Base-by-base conservation (phyloP, 2,113 vertebrate genomes). In the Zapus hudsonius region DNA sequence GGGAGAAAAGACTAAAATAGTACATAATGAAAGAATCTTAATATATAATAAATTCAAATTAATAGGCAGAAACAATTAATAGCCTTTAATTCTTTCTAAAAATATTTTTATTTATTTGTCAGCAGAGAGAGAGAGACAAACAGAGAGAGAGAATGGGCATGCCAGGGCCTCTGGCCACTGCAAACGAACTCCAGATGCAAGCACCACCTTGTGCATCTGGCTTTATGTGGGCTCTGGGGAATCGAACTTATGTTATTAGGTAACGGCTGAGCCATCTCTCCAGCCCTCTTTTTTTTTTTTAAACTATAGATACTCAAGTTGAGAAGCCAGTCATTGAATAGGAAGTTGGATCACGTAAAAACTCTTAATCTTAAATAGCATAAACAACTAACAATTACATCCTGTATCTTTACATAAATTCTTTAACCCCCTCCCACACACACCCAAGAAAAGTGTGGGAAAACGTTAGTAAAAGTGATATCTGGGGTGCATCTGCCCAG, bases 71-170 rank as follows among this genome's bases (percentile, higher is more conserved):
- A 59, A 27, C 22, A 73, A 57, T 10, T 75, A 11, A 84, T 25
- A 73, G 64, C 74, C 80, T 86, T 67, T 88, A 84, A 86, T 74
- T 87, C 55, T 5, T 63, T n/a, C n/a, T n/a, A n/a, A n/a, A n/a
- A n/a, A n/a, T n/a, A n/a, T n/a, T n/a, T n/a, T n/a, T n/a, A n/a
- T n/a, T n/a, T n/a, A n/a, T n/a, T n/a, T n/a, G n/a, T n/a, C n/a
- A n/a, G n/a, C n/a, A n/a, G n/a, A n/a, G n/a, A n/a, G n/a, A n/a
- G n/a, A n/a, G n/a, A n/a, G n/a, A n/a, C n/a, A n/a, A n/a, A n/a
- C n/a, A n/a, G n/a, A n/a, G n/a, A n/a, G n/a, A n/a, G n/a, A n/a
- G n/a, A n/a, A n/a, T n/a, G n/a, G n/a, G n/a, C n/a, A n/a, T n/a
- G n/a, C n/a, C n/a, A n/a, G n/a, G n/a, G n/a, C n/a, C n/a, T n/a